Evolutionary conservation across 2,888 invertebrate genomes (phyloP).

Genomic region (Urechis unicinctus): DNA sequence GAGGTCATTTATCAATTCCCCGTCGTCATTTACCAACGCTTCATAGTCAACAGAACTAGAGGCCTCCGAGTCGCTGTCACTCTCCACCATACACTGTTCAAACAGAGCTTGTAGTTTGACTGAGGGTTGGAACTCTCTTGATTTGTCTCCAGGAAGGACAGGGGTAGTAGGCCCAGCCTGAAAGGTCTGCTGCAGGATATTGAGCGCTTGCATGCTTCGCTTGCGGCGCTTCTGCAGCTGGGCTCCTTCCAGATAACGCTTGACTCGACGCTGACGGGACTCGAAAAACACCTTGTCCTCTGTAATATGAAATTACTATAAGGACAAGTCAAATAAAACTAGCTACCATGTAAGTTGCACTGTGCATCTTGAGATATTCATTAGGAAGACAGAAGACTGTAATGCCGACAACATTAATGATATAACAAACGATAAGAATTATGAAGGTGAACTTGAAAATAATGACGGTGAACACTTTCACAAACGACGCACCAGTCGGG

Average conservation of each 20-base stretch:
- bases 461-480: too few relatives aligned
- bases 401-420: too few relatives aligned
- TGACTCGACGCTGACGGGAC: conserved; percentile 6
- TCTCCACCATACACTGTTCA: conserved; percentile 9
- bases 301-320: conserved; percentile 2
- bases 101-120: conserved; percentile 9
- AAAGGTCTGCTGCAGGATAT: conserved; percentile 10
- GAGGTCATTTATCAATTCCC: background rate
- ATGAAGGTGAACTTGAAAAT: too few relatives aligned
- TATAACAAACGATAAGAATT: too few relatives aligned
- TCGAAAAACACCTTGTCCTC: conserved; percentile 16
- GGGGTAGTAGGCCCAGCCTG: background rate
- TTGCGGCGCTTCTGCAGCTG: background rate
- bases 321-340: too few relatives aligned
- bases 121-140: conserved; percentile 5
- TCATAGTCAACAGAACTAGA: conserved; percentile 13
- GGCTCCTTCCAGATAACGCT: conserved; percentile 7
- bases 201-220: conserved; percentile 10
- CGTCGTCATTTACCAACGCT: conserved; percentile 6
- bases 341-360: too few relatives aligned
- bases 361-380: too few relatives aligned
- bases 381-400: too few relatives aligned
- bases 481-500: too few relatives aligned
- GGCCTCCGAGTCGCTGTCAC: conserved; percentile 1
- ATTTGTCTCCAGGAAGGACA: background rate